Conservation (phyloP, 2,888 invertebrate species). For the Orthosia incerta region DNA sequence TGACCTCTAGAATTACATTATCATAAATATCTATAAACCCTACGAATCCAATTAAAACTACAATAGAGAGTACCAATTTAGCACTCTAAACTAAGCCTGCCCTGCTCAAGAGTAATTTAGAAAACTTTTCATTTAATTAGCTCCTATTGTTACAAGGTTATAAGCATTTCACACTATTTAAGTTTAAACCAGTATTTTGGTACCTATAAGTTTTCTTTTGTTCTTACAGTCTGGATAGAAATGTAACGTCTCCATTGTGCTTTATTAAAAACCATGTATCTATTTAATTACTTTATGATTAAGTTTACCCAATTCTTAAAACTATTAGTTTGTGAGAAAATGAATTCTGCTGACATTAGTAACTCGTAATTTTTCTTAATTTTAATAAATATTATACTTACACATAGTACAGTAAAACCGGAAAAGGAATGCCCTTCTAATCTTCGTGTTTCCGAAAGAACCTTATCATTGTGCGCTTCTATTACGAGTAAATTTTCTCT, state of each 20-base stretch:
- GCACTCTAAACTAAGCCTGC: neutral
- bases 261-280: neutral
- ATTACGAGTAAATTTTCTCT: too few relatives aligned
- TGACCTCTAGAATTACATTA: neutral
- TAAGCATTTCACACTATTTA: conserved; percentile 4
- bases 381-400: too few relatives aligned
- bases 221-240: neutral
- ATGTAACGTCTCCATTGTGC: neutral
- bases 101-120: neutral
- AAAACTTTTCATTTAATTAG: conserved; percentile 3
- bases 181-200: neutral
- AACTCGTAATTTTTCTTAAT: too few relatives aligned
- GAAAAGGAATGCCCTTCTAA: neutral
- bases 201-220: too few relatives aligned
- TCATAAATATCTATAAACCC: neutral
- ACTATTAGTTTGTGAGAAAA: too few relatives aligned
- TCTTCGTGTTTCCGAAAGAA: neutral
- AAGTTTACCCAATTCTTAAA: neutral
- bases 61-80: conserved; percentile 7
- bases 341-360: too few relatives aligned
- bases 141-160: neutral
- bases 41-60: neutral
- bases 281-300: neutral
- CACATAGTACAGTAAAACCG: too few relatives aligned
- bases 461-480: neutral